Conservation (phyloP, 1,140 invertebrate species). For the Physella acuta region DNA sequence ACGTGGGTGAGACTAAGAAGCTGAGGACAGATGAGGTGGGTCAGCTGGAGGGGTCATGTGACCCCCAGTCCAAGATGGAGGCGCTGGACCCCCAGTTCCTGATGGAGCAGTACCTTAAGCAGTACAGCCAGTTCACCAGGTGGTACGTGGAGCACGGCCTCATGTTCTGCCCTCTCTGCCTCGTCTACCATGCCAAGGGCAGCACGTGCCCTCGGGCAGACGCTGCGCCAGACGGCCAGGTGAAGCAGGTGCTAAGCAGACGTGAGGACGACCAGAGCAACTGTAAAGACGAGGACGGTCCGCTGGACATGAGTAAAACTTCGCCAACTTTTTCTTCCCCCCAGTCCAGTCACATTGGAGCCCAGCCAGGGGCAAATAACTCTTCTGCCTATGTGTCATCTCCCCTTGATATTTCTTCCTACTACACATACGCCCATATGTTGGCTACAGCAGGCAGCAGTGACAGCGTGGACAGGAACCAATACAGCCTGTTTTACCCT, state of each 20-base stretch:
- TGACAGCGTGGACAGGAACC: too few relatives aligned
- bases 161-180: background rate
- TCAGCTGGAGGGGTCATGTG: too few relatives aligned
- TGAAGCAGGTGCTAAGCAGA: too few relatives aligned
- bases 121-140: constrained; percentile 5
- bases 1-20: background rate
- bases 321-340: background rate
- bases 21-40: background rate
- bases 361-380: background rate
- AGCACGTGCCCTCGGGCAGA: background rate
- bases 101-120: background rate
- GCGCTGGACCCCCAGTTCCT: too few relatives aligned
- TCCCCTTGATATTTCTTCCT: background rate
- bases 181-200: background rate
- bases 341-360: background rate
- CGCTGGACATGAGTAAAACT: constrained; percentile 21
- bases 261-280: background rate
- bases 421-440: too few relatives aligned
- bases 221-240: too few relatives aligned
- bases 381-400: background rate
- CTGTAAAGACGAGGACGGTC: background rate
- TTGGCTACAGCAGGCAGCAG: too few relatives aligned
- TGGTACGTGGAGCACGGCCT: background rate
- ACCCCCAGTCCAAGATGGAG: too few relatives aligned
- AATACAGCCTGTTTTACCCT: too few relatives aligned